These are phyloP conservation scores for Dicerorhinus sumatrensis DNA, from an alignment of 2,113 vertebrate species.

Conservation along the genomic window DNA sequence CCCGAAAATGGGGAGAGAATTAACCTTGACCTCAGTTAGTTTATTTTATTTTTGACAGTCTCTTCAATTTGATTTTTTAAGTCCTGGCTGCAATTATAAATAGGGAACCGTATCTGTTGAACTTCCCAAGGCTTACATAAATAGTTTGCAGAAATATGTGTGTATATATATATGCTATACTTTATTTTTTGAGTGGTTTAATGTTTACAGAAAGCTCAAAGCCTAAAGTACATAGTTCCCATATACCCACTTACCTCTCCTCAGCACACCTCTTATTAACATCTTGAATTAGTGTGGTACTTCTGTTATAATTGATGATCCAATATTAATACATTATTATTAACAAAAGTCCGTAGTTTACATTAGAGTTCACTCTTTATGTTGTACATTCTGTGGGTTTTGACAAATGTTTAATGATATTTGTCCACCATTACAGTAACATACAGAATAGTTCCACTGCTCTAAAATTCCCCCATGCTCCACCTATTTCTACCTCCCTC, in stretches of 20 bases:
- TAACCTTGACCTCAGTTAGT: not conserved
- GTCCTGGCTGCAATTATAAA: not conserved
- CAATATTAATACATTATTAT: not conserved
- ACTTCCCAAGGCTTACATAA: not conserved
- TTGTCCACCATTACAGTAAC: not conserved
- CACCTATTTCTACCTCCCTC: not conserved
- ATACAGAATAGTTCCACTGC: not conserved
- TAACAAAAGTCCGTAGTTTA: not conserved
- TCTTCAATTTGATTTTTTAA: constrained; percentile 1
- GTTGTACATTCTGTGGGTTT: not conserved
- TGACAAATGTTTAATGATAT: not conserved
- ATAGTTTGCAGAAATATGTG: not conserved
- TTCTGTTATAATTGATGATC: not conserved
- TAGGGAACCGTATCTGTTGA: not conserved
- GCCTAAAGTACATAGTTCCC: not conserved
- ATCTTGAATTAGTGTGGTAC: not conserved
- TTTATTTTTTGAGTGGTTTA: not conserved
- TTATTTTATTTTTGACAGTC: not conserved
- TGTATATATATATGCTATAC: not conserved
- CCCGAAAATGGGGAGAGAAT: not conserved
- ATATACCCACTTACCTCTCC: not conserved
- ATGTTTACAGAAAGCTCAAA: not conserved
- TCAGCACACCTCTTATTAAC: not conserved
- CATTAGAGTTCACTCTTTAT: not conserved
- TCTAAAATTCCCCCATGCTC: not conserved